Evolutionary conservation across 2,113 vertebrate genomes (phyloP), one percentile per base, ranked within the genome.

Genomic region (Nymphicus hollandicus): DNA sequence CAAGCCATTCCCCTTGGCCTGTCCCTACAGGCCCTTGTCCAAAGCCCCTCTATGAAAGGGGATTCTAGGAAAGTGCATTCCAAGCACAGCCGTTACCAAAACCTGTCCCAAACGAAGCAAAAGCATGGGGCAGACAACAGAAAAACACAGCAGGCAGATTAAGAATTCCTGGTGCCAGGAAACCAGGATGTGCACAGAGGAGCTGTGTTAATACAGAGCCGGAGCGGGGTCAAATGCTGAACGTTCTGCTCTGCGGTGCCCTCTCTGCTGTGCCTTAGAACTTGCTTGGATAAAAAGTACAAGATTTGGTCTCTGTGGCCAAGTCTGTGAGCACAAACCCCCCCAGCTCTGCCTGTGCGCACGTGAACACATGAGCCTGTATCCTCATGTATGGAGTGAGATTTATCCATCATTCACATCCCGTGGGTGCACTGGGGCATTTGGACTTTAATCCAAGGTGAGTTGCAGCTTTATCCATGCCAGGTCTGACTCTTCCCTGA

Each of bases 341-440:
- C 5, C 39, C 43, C 7, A 0, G 25, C 60, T n/a, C 35, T 22
- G 39, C 28, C 78, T n/a, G 47, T 1, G 5, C 13, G 28, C 43
- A 20, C 3, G 1, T 3, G 50, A 60, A 20, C 7, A 10, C 61
- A 14, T 0, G 3, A 76, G 68, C 58, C n/a, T 3, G 14, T 27
- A 47, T 64, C 47, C 60, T 72, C 58, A 14, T 4, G 10, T 6
- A 17, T 0, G 6, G 29, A 49, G 58, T 0, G 19, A 37, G 78
- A 18, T 18, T n/a, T 47, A 17, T 28, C 41, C 49, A 28, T 55
- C 60, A 84, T 68, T 78, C 95, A 87, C 79, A 39, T 12, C 49
- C 25, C 44, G 11, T 1, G 2, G 37, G 18, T 2, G n/a, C 78
- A 28, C 41, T 27, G 18, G 61, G 74, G 55, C 41, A 17, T 25